Conservation (phyloP, 2,888 invertebrate species). For the Hetaerina titia region DNA sequence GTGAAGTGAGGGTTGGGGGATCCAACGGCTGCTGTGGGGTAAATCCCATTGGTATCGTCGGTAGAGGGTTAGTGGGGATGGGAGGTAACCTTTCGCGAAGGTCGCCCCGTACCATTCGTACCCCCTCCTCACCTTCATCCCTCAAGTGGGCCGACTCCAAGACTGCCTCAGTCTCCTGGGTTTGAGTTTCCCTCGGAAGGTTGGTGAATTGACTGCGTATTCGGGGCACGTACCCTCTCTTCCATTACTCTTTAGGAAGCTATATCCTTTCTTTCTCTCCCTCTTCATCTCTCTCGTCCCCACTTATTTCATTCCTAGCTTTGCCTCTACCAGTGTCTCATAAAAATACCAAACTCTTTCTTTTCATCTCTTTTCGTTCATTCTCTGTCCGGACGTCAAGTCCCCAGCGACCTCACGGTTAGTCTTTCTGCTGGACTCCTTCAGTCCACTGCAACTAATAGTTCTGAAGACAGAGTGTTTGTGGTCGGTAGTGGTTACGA, state of each 20-base stretch:
- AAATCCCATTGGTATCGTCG: no score
- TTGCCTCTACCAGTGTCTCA: neutral
- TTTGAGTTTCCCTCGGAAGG: neutral
- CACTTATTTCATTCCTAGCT: neutral
- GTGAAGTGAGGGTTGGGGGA: no score
- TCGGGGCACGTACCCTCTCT: conserved; percentile 6
- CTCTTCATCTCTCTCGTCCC: neutral
- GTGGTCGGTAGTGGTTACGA: no score
- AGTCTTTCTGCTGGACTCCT: no score
- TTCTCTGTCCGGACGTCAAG: no score
- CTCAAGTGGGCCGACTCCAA: neutral
- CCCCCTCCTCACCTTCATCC: neutral
- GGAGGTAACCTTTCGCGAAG: neutral
- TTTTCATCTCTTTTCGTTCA: neutral
- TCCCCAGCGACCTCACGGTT: no score
- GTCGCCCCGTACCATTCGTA: neutral
- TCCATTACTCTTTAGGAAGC: conserved; percentile 41
- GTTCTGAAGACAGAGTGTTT: no score
- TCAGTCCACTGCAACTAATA: no score
- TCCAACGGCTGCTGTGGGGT: no score
- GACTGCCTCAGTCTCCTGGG: neutral
- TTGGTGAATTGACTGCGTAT: neutral
- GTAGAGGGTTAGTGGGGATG: neutral
- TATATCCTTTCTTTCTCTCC: neutral
- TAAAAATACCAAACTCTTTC: neutral